Evolutionary conservation across 1,140 invertebrate genomes (phyloP), one percentile per base, ranked within the genome.

Genomic region (Drosophila watanabei): DNA sequence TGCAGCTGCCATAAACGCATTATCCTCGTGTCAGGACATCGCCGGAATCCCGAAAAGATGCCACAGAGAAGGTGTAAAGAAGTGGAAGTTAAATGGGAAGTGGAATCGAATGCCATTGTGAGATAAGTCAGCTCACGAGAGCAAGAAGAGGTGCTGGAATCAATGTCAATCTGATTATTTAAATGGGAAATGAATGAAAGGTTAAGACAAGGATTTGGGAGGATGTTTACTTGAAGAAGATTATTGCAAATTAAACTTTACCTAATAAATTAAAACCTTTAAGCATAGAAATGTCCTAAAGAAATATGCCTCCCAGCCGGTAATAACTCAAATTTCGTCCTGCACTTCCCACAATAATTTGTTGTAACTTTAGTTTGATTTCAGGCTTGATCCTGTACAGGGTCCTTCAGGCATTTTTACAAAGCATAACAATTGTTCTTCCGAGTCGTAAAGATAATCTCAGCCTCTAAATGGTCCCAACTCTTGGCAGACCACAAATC

Each of bases 1-100:
- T 90, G 85, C 86, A 86, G 68, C 68, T 79, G 49, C 85, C 82
- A 90, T 90, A 89, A 90, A 86, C 87, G 87, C 79, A 91, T 89
- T 90, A 90, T 82, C 83, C 84, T 51, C 33, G 18, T 61, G 52
- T 57, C 61, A 70, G 62, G 48, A 66, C 66, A 70, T 52, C 13
- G 20, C 28, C 16, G 54, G 70, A 52, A 61, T 75, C 46, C 69
- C 69, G 56, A 49, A 54, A 52, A 57, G 14, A 54, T 68, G 37
- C n/a, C 33, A 24, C 24, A 10, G 39, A 51, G 51, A 46, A 71
- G 59, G 41, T 43, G 69, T 43, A 52, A 72, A 70, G 33, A 49
- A 39, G 24, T 10, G 33, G 8, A 24, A 56, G 52, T 14, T 18
- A 7, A 54, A 35, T 52, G n/a, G 30, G 18, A 33, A 35, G 18